Conservation (phyloP, 2,797 vertebrate genomes). For the Phrynocephalus guinanensis region DNA sequence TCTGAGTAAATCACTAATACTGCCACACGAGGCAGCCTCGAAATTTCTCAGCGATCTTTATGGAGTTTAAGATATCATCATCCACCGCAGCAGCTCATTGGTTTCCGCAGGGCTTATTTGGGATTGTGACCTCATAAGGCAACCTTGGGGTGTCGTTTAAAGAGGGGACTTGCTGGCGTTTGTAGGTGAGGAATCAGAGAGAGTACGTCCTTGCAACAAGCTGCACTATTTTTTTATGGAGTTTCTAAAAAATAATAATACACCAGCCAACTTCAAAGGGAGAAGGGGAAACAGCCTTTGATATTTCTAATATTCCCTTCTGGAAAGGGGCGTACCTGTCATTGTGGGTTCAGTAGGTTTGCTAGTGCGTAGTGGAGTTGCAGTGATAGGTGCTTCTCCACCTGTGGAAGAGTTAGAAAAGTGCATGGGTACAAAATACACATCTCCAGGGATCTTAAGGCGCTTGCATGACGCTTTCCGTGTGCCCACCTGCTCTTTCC, state of each 20-base stretch:
- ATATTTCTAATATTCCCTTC: not conserved
- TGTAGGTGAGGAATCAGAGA: no score
- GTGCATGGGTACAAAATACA: not conserved
- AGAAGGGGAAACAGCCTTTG: not conserved
- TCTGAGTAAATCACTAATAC: no score
- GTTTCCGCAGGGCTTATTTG: no score
- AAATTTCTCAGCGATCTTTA: no score
- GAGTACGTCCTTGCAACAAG: no score
- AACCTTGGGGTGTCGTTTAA: no score
- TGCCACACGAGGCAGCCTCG: no score
- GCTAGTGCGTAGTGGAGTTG: not conserved
- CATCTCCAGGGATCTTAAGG: not conserved
- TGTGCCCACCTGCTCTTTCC: not conserved
- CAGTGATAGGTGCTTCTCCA: not conserved
- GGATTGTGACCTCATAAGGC: no score
- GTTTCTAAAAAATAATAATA: not conserved
- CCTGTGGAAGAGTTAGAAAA: constrained; percentile 22
- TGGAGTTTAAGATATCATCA: no score
- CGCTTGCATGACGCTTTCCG: not conserved
- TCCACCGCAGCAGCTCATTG: no score
- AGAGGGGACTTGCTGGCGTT: no score
- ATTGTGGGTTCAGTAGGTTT: not conserved
- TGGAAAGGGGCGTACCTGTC: constrained; percentile 8
- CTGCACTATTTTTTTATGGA: no score
- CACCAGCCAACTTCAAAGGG: not conserved